Base-by-base conservation (phyloP, 2,797 vertebrate species). In the Rhabdomys pumilio region DNA sequence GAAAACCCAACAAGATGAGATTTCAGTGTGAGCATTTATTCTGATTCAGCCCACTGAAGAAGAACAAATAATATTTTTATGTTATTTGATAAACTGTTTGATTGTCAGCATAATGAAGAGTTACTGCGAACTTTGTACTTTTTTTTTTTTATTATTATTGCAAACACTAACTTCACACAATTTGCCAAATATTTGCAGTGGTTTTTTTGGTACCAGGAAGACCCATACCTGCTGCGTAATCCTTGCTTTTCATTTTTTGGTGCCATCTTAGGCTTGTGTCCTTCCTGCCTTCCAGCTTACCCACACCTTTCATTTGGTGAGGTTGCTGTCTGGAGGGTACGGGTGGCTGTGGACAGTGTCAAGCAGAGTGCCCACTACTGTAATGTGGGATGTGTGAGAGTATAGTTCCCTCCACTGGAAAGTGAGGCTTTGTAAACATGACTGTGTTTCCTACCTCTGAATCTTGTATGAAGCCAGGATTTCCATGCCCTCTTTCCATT, bases 1-100 rank as follows among this genome's bases (percentile, higher is more conserved):
- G 65, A 53, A 41, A 14, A 34, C 12, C 24, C 53, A 31, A 11
- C 20, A 65, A 29, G 65, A 38, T 88, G 82, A 22, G 41, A 92
- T 93, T 94, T 95, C 69, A 87, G 3, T 44, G 12, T 75, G 44
- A 50, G 50, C 53, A 38, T 87, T 92, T 96, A 91, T 91, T 95
- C 22, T 87, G 75, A 61, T 79, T 44, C 44, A 84, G 31, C 67
- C 47, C 7, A 59, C 24, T 84, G 93, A 96, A 88, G 17, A 11
- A 85, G 53, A 65, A 59, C 55, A 55, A 95, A 59, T 65, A 57
- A 79, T 61, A 87, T 50, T 61, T 6, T 80, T n/a, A 1, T 38
- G 75, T 90, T 81, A 76, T 55, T 44, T 44, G 44, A 44, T 44
- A 44, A 76, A 38, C 44, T 82, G 53, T n/a, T 90, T 93, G 31